phyloP scores from a whole-genome alignment of 2,888 invertebrate species.

The Biston stratarius region DNA sequence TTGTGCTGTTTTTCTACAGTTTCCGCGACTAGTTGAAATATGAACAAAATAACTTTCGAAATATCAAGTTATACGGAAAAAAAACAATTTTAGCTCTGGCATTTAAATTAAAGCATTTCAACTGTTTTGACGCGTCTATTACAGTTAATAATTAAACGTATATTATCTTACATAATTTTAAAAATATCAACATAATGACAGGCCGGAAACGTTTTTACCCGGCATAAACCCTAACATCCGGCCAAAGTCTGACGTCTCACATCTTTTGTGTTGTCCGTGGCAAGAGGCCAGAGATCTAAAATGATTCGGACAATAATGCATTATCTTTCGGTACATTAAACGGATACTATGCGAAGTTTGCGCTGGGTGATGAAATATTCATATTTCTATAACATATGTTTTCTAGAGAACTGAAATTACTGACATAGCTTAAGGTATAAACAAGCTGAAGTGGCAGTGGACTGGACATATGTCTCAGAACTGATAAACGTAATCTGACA shows the following conservation, averaged over 20 bases:
- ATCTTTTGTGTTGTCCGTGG: slow-evolving; percentile 38
- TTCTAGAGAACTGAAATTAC: too few relatives aligned
- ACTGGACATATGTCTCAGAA: too few relatives aligned
- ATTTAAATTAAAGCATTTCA: background rate
- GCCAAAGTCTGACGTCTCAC: background rate
- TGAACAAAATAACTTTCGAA: too few relatives aligned
- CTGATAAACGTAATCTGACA: too few relatives aligned
- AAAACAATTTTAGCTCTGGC: background rate
- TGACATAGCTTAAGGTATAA: too few relatives aligned
- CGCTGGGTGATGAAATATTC: slow-evolving; percentile 9
- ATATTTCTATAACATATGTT: background rate
- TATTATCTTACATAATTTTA: background rate
- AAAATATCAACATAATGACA: background rate
- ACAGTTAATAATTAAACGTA: background rate
- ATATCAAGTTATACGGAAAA: background rate
- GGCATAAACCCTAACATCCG: slow-evolving; percentile 23
- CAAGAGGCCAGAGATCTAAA: slow-evolving; percentile 51
- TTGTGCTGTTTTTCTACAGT: background rate
- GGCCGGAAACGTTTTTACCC: slow-evolving; percentile 20
- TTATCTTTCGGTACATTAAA: slow-evolving; percentile 38
- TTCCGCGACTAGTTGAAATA: too few relatives aligned
- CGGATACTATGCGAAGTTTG: slow-evolving; percentile 15
- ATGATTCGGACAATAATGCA: slow-evolving; percentile 51
- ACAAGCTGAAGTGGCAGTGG: too few relatives aligned
- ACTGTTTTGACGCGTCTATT: slow-evolving; percentile 4